Evolutionary conservation across 1,140 invertebrate species (phyloP).

Genomic region (Drosophila equinoxialis): DNA sequence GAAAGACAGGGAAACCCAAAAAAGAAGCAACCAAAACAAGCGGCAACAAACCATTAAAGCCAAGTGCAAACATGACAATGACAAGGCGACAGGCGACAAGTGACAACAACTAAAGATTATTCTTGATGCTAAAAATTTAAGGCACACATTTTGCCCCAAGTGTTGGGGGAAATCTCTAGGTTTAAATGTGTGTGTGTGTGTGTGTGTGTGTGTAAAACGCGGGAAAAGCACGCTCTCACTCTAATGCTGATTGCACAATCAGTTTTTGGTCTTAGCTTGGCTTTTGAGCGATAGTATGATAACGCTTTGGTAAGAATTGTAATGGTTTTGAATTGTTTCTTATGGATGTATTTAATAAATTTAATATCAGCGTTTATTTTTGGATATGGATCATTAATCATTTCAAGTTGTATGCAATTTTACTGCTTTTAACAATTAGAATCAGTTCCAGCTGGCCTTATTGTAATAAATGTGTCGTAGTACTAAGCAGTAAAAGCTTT

Average conservation of each 20-base stretch:
- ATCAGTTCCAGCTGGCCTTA: too few species aligned
- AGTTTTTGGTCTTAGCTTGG: constrained; percentile 39
- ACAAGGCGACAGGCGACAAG: constrained; percentile 52
- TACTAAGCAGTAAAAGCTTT: too few species aligned
- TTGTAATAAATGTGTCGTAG: too few species aligned
- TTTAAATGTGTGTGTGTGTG: constrained; percentile 24
- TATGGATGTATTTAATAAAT: too few species aligned
- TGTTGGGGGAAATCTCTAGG: background rate
- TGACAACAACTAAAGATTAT: constrained; percentile 62
- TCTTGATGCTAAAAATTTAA: constrained; percentile 53
- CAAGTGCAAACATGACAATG: constrained; percentile 60
- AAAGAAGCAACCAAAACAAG: constrained; percentile 24
- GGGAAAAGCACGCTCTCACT: constrained; percentile 24
- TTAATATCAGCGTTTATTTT: too few species aligned
- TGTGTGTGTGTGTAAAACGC: constrained; percentile 36
- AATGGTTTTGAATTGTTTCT: background rate
- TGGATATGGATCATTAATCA: too few species aligned
- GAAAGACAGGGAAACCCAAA: constrained; percentile 9
- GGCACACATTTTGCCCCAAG: background rate
- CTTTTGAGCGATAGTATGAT: constrained; percentile 26
- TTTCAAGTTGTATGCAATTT: too few species aligned
- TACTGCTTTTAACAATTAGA: too few species aligned
- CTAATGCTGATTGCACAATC: constrained; percentile 56
- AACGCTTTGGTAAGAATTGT: background rate
- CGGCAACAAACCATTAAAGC: constrained; percentile 50